These are phyloP conservation scores for Carpatolechia fugitivella DNA, from an alignment of 2,888 invertebrate genomes.

Conservation along the genomic window DNA sequence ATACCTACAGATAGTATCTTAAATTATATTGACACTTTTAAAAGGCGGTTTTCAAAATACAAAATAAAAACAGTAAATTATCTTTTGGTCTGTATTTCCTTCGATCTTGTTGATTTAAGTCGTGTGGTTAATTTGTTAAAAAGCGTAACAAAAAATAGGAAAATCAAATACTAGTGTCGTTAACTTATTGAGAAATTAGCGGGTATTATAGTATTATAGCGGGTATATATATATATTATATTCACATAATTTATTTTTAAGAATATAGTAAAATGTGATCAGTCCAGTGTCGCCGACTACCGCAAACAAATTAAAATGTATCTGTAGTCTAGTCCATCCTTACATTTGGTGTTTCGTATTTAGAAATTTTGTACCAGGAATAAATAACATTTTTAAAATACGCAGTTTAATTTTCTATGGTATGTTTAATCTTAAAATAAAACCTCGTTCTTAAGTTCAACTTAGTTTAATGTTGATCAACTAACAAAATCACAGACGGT, in stretches of 20 bases:
- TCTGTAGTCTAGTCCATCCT: slow-evolving; percentile 33
- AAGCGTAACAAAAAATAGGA: neutral
- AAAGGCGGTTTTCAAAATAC: too few species aligned
- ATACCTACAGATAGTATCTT: too few species aligned
- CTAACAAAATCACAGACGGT: slow-evolving; percentile 67
- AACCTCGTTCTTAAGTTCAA: slow-evolving; percentile 28
- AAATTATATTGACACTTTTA: too few species aligned
- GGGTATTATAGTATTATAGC: slow-evolving; percentile 12
- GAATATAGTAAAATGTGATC: slow-evolving; percentile 13
- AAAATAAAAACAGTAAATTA: too few species aligned
- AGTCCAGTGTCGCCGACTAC: neutral
- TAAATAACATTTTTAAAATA: slow-evolving; percentile 41
- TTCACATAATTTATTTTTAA: slow-evolving; percentile 24
- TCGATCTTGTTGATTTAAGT: too few species aligned
- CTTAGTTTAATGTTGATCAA: slow-evolving; percentile 56
- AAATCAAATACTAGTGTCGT: neutral
- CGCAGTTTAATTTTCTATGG: neutral
- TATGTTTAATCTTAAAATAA: slow-evolving; percentile 12
- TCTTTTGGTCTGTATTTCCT: too few species aligned
- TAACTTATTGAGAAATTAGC: neutral
- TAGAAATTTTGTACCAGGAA: slow-evolving; percentile 55
- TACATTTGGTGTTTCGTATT: slow-evolving; percentile 30
- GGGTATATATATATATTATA: too few species aligned
- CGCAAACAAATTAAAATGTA: slow-evolving; percentile 1
- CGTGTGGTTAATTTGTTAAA: too few species aligned